Conservation (phyloP, 2,888 invertebrate species). For the Argynnis bischoffii region DNA sequence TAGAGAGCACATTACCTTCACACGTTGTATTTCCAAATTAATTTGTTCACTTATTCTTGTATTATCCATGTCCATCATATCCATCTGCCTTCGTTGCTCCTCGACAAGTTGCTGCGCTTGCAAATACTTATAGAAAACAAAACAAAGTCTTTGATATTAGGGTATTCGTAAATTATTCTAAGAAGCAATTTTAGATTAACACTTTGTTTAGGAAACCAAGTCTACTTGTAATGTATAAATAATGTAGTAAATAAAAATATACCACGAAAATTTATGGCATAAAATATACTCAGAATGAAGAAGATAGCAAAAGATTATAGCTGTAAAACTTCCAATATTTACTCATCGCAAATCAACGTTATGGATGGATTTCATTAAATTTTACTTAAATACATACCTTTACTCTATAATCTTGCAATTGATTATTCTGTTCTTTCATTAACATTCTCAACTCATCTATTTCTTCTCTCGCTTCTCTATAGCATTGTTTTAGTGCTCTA, state of each 20-base stretch:
- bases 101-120: constrained; percentile 87
- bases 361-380: not conserved
- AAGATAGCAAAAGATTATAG: too few relatives aligned
- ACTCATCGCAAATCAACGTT: too few relatives aligned
- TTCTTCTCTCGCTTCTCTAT: constrained; percentile 82
- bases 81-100: constrained; percentile 86
- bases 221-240: too few relatives aligned
- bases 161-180: not conserved
- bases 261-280: not conserved
- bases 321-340: too few relatives aligned
- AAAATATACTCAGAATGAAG: too few relatives aligned
- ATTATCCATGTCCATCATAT: constrained; percentile 88
- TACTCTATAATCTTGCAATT: constrained; percentile 86
- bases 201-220: too few relatives aligned
- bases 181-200: not conserved
- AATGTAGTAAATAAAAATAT: not conserved
- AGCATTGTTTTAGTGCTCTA: constrained; percentile 77
- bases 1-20: constrained; percentile 73
- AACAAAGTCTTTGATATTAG: not conserved
- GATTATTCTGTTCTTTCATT: constrained; percentile 85
- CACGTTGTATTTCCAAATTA: constrained; percentile 86
- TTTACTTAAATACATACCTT: constrained; percentile 66
- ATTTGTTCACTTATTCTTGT: constrained; percentile 87
- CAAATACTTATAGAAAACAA: constrained; percentile 66
- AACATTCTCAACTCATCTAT: constrained; percentile 83